These are phyloP conservation scores for Catonia carolina DNA, from an alignment of 2,888 invertebrate genomes.

Conservation along the genomic window DNA sequence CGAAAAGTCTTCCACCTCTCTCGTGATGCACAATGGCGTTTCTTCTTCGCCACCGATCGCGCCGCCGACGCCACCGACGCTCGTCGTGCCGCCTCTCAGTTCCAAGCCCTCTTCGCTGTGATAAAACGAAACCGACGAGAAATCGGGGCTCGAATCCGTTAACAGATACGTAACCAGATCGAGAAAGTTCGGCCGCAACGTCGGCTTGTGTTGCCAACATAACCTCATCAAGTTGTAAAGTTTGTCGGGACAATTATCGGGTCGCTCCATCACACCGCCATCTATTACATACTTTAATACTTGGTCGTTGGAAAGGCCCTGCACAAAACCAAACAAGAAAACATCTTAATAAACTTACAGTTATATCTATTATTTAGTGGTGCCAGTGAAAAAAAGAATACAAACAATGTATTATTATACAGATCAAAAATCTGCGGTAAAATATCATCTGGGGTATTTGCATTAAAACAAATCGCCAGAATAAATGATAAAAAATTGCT, in stretches of 20 bases:
- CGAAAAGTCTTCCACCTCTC: slow-evolving; percentile 38
- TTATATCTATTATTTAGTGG: background rate
- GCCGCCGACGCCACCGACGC: slow-evolving; percentile 11
- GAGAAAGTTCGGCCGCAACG: slow-evolving; percentile 76
- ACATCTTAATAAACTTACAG: too few species aligned
- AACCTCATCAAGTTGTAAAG: slow-evolving; percentile 84
- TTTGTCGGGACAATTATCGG: slow-evolving; percentile 90
- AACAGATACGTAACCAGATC: slow-evolving; percentile 69
- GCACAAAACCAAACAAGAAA: too few species aligned
- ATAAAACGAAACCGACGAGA: slow-evolving; percentile 59
- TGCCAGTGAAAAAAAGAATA: background rate
- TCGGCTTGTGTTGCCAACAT: slow-evolving; percentile 85
- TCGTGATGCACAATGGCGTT: slow-evolving; percentile 35
- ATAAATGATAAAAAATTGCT: too few species aligned
- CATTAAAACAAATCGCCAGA: too few species aligned
- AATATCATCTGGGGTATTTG: too few species aligned
- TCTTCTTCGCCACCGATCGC: slow-evolving; percentile 31
- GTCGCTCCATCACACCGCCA: slow-evolving; percentile 89
- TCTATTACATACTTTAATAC: slow-evolving; percentile 83
- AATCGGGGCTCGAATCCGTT: slow-evolving; percentile 50
- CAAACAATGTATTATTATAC: background rate
- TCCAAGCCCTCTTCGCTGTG: slow-evolving; percentile 52
- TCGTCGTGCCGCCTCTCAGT: slow-evolving; percentile 28
- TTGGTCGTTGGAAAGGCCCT: slow-evolving; percentile 88
- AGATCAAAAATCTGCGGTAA: too few species aligned